phyloP scores from a whole-genome alignment of 1,140 invertebrate species.

The Camponotus pennsylvanicus region DNA sequence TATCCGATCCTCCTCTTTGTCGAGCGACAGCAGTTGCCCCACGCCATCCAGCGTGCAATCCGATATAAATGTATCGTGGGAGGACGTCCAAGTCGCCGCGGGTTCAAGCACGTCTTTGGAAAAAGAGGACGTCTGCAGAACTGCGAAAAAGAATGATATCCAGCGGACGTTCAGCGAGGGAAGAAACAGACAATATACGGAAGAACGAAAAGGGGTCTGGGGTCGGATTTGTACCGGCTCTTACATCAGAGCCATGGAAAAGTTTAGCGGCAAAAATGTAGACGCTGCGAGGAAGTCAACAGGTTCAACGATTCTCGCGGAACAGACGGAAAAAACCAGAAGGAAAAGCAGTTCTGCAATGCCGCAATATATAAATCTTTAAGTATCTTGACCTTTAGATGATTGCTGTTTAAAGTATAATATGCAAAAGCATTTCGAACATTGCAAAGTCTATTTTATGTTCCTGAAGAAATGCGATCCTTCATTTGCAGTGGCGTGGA shows the following conservation, averaged over 20 bases:
- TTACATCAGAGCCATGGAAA: conserved; percentile 86
- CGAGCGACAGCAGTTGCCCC: conserved; percentile 79
- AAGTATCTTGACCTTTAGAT: conserved; percentile 57
- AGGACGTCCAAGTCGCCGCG: conserved; percentile 74
- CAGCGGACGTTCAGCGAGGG: conserved; percentile 67
- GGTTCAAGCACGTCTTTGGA: conserved; percentile 74
- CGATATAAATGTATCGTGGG: conserved; percentile 80
- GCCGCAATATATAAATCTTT: conserved; percentile 77
- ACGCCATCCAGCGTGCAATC: conserved; percentile 79
- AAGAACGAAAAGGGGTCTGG: conserved; percentile 78
- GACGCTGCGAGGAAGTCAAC: conserved; percentile 70
- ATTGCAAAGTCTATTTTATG: background rate
- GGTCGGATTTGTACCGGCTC: conserved; percentile 86
- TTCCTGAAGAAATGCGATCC: conserved; percentile 32
- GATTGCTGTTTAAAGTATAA: background rate
- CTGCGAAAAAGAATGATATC: conserved; percentile 58
- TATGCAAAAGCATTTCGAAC: conserved; percentile 17
- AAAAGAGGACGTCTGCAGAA: conserved; percentile 71
- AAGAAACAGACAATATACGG: conserved; percentile 67
- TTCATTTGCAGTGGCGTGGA: background rate
- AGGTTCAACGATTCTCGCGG: conserved; percentile 57
- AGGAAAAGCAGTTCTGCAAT: conserved; percentile 83
- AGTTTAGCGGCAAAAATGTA: conserved; percentile 81
- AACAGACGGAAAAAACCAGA: conserved; percentile 78
- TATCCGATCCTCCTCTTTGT: conserved; percentile 79